Evolutionary conservation across 2,797 vertebrate genomes (phyloP).

Genomic region (Linurgus olivaceus): DNA sequence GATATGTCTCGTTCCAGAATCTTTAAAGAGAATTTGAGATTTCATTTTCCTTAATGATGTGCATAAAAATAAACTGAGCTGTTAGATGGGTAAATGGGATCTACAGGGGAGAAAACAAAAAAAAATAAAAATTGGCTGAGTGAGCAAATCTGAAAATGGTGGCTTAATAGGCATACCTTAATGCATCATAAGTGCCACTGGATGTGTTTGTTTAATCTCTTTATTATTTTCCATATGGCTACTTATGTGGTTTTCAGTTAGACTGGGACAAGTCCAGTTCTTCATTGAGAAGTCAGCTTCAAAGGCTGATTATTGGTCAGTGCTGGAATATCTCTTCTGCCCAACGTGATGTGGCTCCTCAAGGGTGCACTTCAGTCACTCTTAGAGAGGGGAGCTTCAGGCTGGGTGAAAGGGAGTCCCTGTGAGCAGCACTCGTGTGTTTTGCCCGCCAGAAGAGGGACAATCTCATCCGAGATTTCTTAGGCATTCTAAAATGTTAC

Average conservation of each 20-base stretch:
- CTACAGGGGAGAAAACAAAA: not conserved
- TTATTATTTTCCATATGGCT: not conserved
- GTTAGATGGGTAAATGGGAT: not conserved
- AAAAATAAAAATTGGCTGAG: not conserved
- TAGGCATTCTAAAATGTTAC: not conserved
- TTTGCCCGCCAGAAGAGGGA: not conserved
- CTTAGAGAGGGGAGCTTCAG: not conserved
- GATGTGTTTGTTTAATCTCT: not conserved
- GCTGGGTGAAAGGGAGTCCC: not conserved
- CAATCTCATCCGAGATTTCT: not conserved
- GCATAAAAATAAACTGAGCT: not conserved
- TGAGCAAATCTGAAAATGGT: not conserved
- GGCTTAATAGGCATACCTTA: not conserved
- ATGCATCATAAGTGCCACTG: not conserved
- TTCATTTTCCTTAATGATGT: slow-evolving; percentile 21
- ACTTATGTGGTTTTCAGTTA: not conserved
- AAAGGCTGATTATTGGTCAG: not conserved
- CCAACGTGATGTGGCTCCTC: not conserved
- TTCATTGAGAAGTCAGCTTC: not conserved
- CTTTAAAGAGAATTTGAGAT: not conserved
- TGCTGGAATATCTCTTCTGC: not conserved
- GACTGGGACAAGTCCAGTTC: not conserved
- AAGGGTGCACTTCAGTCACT: not conserved
- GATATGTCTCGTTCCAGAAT: not conserved
- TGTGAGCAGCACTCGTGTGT: not conserved